Evolutionary conservation across 2,797 vertebrate genomes (phyloP), one percentile per base, ranked within the genome.

Genomic region (Rhynchonycteris naso): DNA sequence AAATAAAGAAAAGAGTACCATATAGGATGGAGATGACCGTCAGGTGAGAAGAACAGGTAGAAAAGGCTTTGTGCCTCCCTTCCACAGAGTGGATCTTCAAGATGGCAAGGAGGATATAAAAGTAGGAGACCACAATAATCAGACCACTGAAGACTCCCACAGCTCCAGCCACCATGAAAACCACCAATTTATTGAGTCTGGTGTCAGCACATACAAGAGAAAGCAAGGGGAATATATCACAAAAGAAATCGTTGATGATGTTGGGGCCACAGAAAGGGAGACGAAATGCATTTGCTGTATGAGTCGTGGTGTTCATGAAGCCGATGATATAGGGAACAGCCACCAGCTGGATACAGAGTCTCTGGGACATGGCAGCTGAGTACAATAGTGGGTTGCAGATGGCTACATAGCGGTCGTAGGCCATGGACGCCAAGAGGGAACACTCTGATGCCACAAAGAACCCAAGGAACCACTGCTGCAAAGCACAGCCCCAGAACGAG

Each of bases 1-100:
- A 96, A 47, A 95, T 94, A 68, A 95, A 97, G 14, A 97, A 91
- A 9, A 94, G 90, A n/a, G 93, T 95, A 14, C 96, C 96, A 58
- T 89, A 95, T n/a, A 94, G 75, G 63, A 96, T 43, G 54, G 81
- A 71, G 47, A 95, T 59, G 1, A 74, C 93, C 0, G 65, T 95
- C 74, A 92, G 30, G 33, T 95, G 69, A 16, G 93, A 96, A 35
- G 86, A 80, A 7, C 94, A 95, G 33, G 86, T 93, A 5, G 92
- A 97, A 28, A 95, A 94, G 21, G 94, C 88, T 93, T 94, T 92
- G 38, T 4, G 2, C 68, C 91, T 97, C 22, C 95, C 93, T 2
- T 78, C 47, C 0, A 79, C 65, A 33, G 94, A 92, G 35, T 0
- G 9, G 28, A 95, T 95, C 83, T 52, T 93, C 86, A 93, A 66